These are phyloP conservation scores for Hylaeus volcanicus DNA, from an alignment of 1,140 invertebrate genomes.

Conservation along the genomic window DNA sequence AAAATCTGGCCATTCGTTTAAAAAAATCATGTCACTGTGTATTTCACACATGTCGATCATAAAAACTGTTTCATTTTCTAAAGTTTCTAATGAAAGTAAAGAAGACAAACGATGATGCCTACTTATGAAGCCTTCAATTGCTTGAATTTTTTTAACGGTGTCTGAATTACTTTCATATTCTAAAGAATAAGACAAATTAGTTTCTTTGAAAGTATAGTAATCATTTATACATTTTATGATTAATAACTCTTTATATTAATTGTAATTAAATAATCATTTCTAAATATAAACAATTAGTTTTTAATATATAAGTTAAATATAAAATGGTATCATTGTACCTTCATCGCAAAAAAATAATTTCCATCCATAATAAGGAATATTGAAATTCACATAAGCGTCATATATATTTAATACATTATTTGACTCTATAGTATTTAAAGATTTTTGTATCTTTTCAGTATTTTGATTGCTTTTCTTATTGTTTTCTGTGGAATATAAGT, in stretches of 20 bases:
- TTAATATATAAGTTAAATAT: slow-evolving; percentile 21
- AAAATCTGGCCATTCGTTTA: slow-evolving; percentile 83
- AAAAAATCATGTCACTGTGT: slow-evolving; percentile 83
- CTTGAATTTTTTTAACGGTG: slow-evolving; percentile 80
- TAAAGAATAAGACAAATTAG: slow-evolving; percentile 73
- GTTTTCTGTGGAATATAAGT: background rate
- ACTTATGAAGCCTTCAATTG: slow-evolving; percentile 81
- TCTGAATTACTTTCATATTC: slow-evolving; percentile 79
- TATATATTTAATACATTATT: slow-evolving; percentile 19
- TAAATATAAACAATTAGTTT: too few species aligned
- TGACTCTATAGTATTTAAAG: slow-evolving; percentile 10
- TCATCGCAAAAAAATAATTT: slow-evolving; percentile 86
- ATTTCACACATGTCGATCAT: slow-evolving; percentile 85
- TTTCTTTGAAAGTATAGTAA: slow-evolving; percentile 30
- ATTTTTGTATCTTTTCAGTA: background rate
- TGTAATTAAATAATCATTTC: too few species aligned
- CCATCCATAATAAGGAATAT: slow-evolving; percentile 83
- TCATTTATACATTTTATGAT: slow-evolving; percentile 1
- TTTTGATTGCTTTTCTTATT: slow-evolving; percentile 5
- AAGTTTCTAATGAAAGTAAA: slow-evolving; percentile 81
- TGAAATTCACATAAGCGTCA: slow-evolving; percentile 26
- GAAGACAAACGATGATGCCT: slow-evolving; percentile 78
- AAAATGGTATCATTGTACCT: slow-evolving; percentile 76
- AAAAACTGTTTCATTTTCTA: slow-evolving; percentile 84
- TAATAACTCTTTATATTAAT: slow-evolving; percentile 35